Percentiles rank a stretch among this genome's conserved stretches.
These are phyloP conservation scores for Mesochorus sp. DNA, from an alignment of 2,888 invertebrate genomes.

Conservation along the genomic window DNA sequence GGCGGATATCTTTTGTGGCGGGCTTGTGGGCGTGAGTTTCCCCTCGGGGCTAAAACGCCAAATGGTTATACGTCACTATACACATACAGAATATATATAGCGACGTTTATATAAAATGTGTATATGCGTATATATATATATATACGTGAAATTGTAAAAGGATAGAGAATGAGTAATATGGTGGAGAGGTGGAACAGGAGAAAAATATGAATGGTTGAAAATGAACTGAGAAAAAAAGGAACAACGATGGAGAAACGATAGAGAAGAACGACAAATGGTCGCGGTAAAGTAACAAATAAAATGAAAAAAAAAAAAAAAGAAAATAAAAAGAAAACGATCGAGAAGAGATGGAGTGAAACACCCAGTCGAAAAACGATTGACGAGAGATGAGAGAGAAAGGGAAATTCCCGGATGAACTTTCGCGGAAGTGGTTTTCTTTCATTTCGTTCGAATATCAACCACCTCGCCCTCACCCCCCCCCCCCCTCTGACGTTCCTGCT, in stretches of 20 bases:
- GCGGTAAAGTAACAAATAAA: conserved; percentile 38
- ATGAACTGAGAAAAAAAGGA: conserved; percentile 47
- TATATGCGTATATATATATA: too few relatives aligned
- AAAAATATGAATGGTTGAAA: conserved; percentile 48
- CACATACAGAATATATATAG: conserved; percentile 23
- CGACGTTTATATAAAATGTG: too few relatives aligned
- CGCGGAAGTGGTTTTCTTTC: conserved; percentile 64
- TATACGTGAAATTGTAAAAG: conserved; percentile 26
- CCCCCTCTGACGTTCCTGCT: background rate
- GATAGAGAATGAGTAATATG: conserved; percentile 13
- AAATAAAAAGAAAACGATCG: conserved; percentile 16
- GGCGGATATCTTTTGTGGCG: conserved; percentile 81
- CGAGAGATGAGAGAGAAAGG: conserved; percentile 53
- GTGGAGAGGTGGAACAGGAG: background rate
- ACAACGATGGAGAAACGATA: conserved; percentile 31
- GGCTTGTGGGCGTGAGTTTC: conserved; percentile 79
- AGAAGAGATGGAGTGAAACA: conserved; percentile 53
- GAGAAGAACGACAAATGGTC: conserved; percentile 27
- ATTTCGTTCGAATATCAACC: conserved; percentile 61
- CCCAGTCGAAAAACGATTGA: conserved; percentile 59
- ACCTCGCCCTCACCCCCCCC: conserved; percentile 1
- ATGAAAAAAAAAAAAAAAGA: conserved; percentile 14
- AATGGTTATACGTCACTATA: conserved; percentile 75
- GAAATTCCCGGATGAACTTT: conserved; percentile 61
- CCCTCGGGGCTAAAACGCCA: conserved; percentile 79